Base-by-base conservation (phyloP, 2,888 invertebrate genomes). In the Orthosia cruda region DNA sequence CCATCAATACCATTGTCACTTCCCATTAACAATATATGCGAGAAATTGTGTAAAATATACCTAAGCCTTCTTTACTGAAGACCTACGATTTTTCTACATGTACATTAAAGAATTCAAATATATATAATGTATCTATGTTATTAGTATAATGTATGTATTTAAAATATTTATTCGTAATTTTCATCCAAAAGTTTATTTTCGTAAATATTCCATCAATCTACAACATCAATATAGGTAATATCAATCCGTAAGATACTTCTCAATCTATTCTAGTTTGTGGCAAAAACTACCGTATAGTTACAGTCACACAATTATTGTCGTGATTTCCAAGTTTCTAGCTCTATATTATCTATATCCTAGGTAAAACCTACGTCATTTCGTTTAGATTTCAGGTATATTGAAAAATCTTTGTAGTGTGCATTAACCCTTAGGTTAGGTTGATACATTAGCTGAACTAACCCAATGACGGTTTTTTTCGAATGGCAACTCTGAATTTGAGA, bases 231-330 rank as follows among this genome's bases (percentile, higher is more conserved):
- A 71, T 32, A n/a, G n/a, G n/a, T n/a, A 77, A 77, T 73, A 83
- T 62, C 62, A 52, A 73, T 68, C 58, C 68, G 63, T 80, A 83
- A 61, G 67, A 74, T 80, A 69, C 68, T 23, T 73, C 63, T 62
- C 69, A 76, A 71, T 81, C 57, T 85, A 83, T 68, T 73, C 83
- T 85, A 85, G 11, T 68, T 78, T 74, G 71, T 80, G 86, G 84
- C 85, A 86, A 85, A 82, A 61, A 85, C 83, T 85, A 83, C 86
- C 84, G 67, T 83, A 83, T 73, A 86, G 70, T 75, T 73, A 83
- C 87, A 87, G 78, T 85, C 81, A 81, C 85, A 85, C 84, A 76
- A 70, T 83, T 87, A 87, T 87, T 87, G 86, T 87, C 86, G 79
- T 86, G 70, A 81, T 86, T 85, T 81, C 23, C 71, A 76, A 85